phyloP scores from a whole-genome alignment of 1,140 invertebrate species.

The Bombus haemorrhoidalis region DNA sequence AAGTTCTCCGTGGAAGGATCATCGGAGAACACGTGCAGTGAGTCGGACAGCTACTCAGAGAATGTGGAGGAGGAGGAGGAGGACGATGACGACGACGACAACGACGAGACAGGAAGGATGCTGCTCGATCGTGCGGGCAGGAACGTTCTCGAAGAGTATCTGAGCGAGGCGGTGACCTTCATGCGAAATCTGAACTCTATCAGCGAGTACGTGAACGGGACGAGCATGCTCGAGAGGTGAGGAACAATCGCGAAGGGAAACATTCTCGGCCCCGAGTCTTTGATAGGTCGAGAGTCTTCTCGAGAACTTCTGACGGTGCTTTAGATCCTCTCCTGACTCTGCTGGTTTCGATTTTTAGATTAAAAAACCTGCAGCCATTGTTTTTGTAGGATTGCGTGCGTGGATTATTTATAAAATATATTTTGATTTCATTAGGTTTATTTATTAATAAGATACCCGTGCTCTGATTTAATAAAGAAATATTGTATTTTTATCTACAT shows the following conservation, averaged over 20 bases:
- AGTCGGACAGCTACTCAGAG: slow-evolving; percentile 47
- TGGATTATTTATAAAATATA: no score
- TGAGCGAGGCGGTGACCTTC: slow-evolving; percentile 71
- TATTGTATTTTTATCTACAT: no score
- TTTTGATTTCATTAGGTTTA: no score
- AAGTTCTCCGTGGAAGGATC: slow-evolving; percentile 32
- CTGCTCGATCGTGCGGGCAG: not conserved
- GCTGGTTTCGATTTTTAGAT: no score
- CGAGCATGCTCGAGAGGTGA: slow-evolving; percentile 46
- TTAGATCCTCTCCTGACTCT: not conserved
- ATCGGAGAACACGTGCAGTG: slow-evolving; percentile 32
- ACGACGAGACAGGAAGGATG: not conserved
- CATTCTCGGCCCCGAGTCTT: not conserved
- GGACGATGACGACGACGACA: not conserved
- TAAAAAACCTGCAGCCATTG: no score
- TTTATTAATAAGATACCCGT: no score
- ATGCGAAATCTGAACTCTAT: slow-evolving; percentile 73
- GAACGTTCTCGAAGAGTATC: slow-evolving; percentile 69
- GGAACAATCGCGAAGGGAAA: not conserved
- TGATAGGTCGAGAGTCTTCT: not conserved
- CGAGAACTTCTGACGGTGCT: not conserved
- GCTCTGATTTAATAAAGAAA: no score
- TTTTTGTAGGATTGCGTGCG: no score
- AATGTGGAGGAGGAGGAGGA: slow-evolving; percentile 24
- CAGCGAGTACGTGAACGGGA: slow-evolving; percentile 66